phyloP scores from a whole-genome alignment of 2,113 vertebrate genomes.

The Paramormyrops kingsleyae region DNA sequence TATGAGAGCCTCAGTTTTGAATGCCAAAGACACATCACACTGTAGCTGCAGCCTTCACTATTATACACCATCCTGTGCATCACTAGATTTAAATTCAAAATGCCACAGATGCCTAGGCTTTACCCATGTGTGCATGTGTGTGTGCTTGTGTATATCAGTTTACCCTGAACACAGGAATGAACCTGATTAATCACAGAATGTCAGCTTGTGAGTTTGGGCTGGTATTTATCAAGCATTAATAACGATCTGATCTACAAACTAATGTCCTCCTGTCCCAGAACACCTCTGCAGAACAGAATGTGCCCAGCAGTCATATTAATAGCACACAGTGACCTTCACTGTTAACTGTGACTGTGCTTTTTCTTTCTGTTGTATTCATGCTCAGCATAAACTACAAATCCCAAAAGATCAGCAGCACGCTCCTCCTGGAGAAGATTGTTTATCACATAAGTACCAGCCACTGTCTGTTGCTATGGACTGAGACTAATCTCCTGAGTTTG shows the following conservation, averaged over 20 bases:
- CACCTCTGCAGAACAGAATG: neutral
- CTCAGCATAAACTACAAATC: slow-evolving; percentile 9
- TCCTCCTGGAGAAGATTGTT: neutral
- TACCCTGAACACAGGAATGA: neutral
- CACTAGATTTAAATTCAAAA: neutral
- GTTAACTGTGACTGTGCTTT: neutral
- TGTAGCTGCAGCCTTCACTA: neutral
- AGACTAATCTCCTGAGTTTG: neutral
- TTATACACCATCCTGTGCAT: neutral
- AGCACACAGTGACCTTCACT: slow-evolving; percentile 13
- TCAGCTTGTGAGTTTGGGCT: neutral
- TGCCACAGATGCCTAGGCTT: neutral
- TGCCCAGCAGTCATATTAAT: neutral
- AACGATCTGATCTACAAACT: neutral
- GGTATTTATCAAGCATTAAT: neutral
- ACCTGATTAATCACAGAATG: neutral
- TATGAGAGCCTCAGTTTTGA: neutral
- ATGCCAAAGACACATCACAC: neutral
- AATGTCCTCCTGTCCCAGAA: neutral
- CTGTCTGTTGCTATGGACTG: neutral
- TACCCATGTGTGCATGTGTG: neutral
- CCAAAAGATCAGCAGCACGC: neutral
- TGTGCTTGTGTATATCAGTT: neutral
- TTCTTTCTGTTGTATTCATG: neutral
- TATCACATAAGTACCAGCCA: neutral